phyloP scores from a whole-genome alignment of 2,113 vertebrate genomes.

The Odobenus rosmarus region DNA sequence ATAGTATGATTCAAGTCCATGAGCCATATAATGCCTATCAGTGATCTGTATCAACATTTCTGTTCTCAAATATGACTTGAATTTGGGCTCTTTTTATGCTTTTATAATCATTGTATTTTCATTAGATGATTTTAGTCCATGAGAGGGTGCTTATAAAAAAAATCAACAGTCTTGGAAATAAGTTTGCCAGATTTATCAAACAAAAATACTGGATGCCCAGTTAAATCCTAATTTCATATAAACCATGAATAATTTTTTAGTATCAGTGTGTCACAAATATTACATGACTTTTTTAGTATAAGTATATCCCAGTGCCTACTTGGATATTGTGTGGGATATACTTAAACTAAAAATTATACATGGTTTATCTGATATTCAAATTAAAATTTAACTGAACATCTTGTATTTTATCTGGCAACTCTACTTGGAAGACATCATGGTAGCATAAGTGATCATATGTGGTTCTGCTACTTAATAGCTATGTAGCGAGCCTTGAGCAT shows the following conservation, averaged over 20 bases:
- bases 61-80: background rate
- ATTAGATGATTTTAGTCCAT: background rate
- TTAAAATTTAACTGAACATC: background rate
- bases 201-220: background rate
- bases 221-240: slow-evolving; percentile 43
- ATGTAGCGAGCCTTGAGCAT: background rate
- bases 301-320: background rate
- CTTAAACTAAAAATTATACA: background rate
- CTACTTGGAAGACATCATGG: background rate
- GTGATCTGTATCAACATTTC: background rate
- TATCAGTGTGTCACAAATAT: background rate
- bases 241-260: background rate
- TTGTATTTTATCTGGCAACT: background rate
- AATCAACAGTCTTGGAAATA: background rate
- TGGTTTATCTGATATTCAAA: background rate
- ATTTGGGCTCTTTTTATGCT: background rate
- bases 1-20: background rate
- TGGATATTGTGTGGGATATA: background rate
- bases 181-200: background rate
- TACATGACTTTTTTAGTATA: background rate
- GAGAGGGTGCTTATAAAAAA: slow-evolving; percentile 25
- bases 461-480: background rate
- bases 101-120: slow-evolving; percentile 5
- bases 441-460: background rate
- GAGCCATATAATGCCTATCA: background rate